Base-by-base conservation (phyloP, 2,797 vertebrate species). In the Helarctos malayanus region DNA sequence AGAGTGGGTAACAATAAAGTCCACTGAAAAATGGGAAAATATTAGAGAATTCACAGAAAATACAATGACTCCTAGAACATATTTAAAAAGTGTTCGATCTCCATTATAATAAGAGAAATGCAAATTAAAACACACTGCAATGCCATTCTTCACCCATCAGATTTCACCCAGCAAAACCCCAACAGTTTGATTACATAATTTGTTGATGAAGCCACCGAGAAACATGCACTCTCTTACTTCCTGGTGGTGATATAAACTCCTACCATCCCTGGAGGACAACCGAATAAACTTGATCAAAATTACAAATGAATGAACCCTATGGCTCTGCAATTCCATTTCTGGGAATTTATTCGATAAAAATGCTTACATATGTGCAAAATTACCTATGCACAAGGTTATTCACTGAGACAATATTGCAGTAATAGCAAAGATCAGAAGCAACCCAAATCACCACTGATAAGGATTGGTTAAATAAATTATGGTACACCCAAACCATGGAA, bases 261-360 rank as follows among this genome's bases (percentile, higher is more conserved):
- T 14, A 75, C 85, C 93, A 91, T 9, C 16, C 88, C 41, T 29
- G 11, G 52, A 80, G 27, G 54, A 91, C 54, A 89, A 61, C 6
- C 71, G 94, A 86, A 89, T 79, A 95, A 97, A 96, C 89, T 68
- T 35, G 86, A 71, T 87, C 79, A 96, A 95, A 92, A 96, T 89
- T 86, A 86, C 71, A 91, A 95, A 83, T 75, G 52, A 93, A 94
- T 76, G 88, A 93, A 57, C 25, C 16, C 38, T 76, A 56, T 52
- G 49, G 76, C 41, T 82, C 79, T 96, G n/a, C 63, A 76, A 38
- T 87, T 91, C 76, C 88, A 87, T 90, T 90, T 97, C 86, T 57
- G 59, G 86, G 63, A 89, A 83, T 94, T 57, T 73, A 71, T 82
- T 97, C 92, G 83, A 83, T 92, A 97, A 86, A 83, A 81, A 81